Base-by-base conservation (phyloP, 1,140 invertebrate species). In the Calliphora vicina region DNA sequence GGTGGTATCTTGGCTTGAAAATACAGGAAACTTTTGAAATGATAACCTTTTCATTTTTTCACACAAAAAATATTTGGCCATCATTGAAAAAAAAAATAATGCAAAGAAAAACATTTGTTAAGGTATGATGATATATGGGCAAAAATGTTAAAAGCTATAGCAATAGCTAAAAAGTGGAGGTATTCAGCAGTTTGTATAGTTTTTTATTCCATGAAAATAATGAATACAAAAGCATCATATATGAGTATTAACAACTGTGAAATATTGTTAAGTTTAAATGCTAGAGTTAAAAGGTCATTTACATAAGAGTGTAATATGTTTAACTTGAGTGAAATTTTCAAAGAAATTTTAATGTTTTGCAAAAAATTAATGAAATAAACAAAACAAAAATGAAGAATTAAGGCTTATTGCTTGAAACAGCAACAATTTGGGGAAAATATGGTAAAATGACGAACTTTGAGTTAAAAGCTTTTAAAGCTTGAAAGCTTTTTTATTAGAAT, bases 291-390 rank as follows among this genome's bases (percentile, higher is more conserved):
- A 67, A 67, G 61, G 61, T 67, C 61, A 67, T 67, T 23, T 67
- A 67, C 61, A 67, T 67, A 67, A 67, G 20, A 67, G 61, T 67
- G 61, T 67, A 67, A 67, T 67, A 67, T 50, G 45, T 50, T 50
- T 50, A 50, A 43, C 42, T 6, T 43, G 12, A 6, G n/a, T n/a
- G 42, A 43, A 43, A 43, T n/a, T n/a, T n/a, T n/a, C n/a, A n/a
- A n/a, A n/a, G n/a, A n/a, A n/a, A n/a, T n/a, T n/a, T n/a, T n/a
- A n/a, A n/a, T n/a, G n/a, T 35, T 35, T 8, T 35, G 35, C 10
- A 35, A 35, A 35, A 35, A 35, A 1, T n/a, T n/a, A n/a, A n/a
- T n/a, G n/a, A 35, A 35, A 35, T 8, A 35, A 35, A 35, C 29
- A 35, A 35, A 35, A n/a, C n/a, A n/a, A n/a, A n/a, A n/a, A n/a